These are phyloP conservation scores for Homalodisca vitripennis DNA, from an alignment of 1,140 invertebrate genomes.

Conservation along the genomic window DNA sequence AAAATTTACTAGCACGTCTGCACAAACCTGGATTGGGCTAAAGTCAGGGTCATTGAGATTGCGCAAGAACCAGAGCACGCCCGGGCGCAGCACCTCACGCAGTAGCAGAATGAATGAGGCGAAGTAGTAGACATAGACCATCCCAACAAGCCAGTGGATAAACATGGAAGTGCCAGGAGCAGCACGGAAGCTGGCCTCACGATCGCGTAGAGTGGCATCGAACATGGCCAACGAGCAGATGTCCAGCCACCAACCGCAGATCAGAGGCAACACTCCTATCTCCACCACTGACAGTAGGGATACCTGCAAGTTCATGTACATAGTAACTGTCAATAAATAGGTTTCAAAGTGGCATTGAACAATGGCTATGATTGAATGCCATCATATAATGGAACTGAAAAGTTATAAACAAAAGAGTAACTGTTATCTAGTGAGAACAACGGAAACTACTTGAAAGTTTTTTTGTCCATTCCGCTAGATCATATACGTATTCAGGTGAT, in stretches of 20 bases:
- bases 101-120: slow-evolving; percentile 94
- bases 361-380: no score
- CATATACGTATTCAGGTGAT: no score
- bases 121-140: slow-evolving; percentile 99
- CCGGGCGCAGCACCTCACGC: slow-evolving; percentile 91
- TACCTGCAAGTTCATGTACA: no score
- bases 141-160: slow-evolving; percentile 98
- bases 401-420: no score
- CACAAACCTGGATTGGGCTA: slow-evolving; percentile 88
- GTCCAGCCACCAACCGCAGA: slow-evolving; percentile 99
- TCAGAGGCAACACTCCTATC: slow-evolving; percentile 93
- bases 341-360: no score
- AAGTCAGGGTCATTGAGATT: slow-evolving; percentile 99
- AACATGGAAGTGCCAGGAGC: slow-evolving; percentile 90
- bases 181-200: slow-evolving; percentile 82
- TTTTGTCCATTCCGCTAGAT: no score
- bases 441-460: no score
- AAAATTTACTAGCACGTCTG: neutral
- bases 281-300: slow-evolving; percentile 90
- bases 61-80: slow-evolving; percentile 94
- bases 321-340: no score
- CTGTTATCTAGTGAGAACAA: no score
- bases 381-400: no score
- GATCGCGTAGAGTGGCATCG: slow-evolving; percentile 84
- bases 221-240: slow-evolving; percentile 96